Base-by-base conservation (phyloP, 2,888 invertebrate genomes). In the Leistus spinibarbis region DNA sequence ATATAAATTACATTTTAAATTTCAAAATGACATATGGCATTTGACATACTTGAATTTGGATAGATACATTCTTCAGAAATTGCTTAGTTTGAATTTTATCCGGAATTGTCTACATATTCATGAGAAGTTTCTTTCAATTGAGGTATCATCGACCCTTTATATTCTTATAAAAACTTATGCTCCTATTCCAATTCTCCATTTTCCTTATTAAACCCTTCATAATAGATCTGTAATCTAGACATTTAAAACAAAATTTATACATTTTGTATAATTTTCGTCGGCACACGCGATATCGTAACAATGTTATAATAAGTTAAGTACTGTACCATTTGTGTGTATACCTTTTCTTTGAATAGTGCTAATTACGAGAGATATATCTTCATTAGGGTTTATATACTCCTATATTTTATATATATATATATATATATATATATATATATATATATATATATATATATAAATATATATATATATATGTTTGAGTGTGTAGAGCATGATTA, bases 401-500 rank as follows among this genome's bases (percentile, higher is more conserved):
- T n/a, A n/a, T n/a, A n/a, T n/a, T n/a, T n/a, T n/a, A n/a, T n/a
- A n/a, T n/a, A n/a, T n/a, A n/a, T n/a, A n/a, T n/a, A n/a, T n/a
- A n/a, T n/a, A n/a, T n/a, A n/a, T n/a, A n/a, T n/a, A n/a, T n/a
- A n/a, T n/a, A n/a, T n/a, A n/a, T n/a, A n/a, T n/a, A n/a, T n/a
- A n/a, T n/a, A n/a, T n/a, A n/a, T n/a, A n/a, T n/a, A n/a, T n/a
- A n/a, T n/a, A n/a, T n/a, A n/a, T n/a, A n/a, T n/a, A n/a, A n/a
- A n/a, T n/a, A n/a, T n/a, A n/a, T n/a, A n/a, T n/a, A n/a, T n/a
- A n/a, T n/a, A n/a, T 69, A 60, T 56, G 60, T 17, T 20, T 54
- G 54, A 16, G 57, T 65, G 65, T 65, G 65, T 65, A 24, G 16
- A 54, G 65, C 72, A 72, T 72, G 72, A 72, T 72, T 72, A 66